Evolutionary conservation across 2,797 vertebrate genomes (phyloP).

Genomic region (Spinibarbus caldwelli): DNA sequence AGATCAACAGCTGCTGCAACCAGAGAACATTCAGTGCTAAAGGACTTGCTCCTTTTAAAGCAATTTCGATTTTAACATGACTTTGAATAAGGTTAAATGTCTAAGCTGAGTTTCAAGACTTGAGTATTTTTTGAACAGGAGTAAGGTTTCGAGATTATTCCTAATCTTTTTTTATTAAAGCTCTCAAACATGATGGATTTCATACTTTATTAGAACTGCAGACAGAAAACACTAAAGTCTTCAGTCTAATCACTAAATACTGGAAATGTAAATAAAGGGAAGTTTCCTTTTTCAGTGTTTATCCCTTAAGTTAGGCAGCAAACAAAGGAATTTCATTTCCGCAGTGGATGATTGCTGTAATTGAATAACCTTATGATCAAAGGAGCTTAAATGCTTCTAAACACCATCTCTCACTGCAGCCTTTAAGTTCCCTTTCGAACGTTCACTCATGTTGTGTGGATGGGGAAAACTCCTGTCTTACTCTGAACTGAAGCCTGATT

Average conservation of each 20-base stretch:
- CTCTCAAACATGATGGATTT: neutral
- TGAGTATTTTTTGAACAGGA: neutral
- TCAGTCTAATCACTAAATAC: neutral
- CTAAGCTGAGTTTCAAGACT: neutral
- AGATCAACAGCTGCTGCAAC: neutral
- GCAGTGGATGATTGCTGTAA: neutral
- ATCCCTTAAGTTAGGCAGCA: neutral
- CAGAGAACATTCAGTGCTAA: neutral
- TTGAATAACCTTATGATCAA: too few relatives aligned
- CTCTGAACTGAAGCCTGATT: too few relatives aligned
- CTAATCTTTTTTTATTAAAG: neutral
- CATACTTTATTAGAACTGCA: neutral
- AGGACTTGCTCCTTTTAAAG: neutral
- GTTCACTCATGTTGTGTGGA: too few relatives aligned
- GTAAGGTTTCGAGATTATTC: neutral
- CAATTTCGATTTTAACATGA: neutral
- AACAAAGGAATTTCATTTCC: conserved; percentile 31
- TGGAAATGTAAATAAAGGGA: neutral
- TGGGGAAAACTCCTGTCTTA: too few relatives aligned
- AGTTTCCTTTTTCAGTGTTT: neutral
- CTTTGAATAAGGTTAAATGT: neutral
- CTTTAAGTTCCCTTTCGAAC: too few relatives aligned
- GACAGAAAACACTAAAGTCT: too few relatives aligned
- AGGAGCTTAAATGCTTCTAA: neutral
- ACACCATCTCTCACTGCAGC: neutral